Conservation (phyloP, 2,888 invertebrate species). For the Dynastes hyllus region DNA sequence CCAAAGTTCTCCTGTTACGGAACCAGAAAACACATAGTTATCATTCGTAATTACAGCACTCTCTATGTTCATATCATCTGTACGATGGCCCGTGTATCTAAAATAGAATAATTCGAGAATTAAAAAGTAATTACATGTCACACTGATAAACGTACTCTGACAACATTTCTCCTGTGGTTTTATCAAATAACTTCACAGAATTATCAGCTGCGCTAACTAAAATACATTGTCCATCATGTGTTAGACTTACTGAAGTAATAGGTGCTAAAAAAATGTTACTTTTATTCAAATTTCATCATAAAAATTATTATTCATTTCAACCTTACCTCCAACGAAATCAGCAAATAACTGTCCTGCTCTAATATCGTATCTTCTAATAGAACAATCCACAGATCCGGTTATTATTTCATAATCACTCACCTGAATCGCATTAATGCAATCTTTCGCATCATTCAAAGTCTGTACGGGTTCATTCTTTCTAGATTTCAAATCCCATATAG, state of each 20-base stretch:
- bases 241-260: constrained; percentile 88
- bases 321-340: constrained; percentile 86
- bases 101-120: constrained; percentile 22
- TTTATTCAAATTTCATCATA: constrained; percentile 12
- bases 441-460: constrained; percentile 92
- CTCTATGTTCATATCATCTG: constrained; percentile 89
- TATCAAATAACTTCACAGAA: constrained; percentile 90
- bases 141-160: constrained; percentile 73
- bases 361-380: constrained; percentile 92
- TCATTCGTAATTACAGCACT: constrained; percentile 90
- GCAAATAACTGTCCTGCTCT: constrained; percentile 87
- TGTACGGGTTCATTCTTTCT: constrained; percentile 84
- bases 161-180: constrained; percentile 85
- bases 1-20: constrained; percentile 88
- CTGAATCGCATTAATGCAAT: constrained; percentile 86
- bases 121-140: no score
- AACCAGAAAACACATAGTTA: constrained; percentile 91
- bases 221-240: constrained; percentile 94
- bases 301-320: constrained; percentile 22
- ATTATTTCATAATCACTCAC: constrained; percentile 93
- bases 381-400: constrained; percentile 91
- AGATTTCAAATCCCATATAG: constrained; percentile 91
- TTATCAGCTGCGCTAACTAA: constrained; percentile 90
- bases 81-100: constrained; percentile 88
- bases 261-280: constrained; percentile 73